Evolutionary conservation across 2,113 vertebrate species (phyloP).

Genomic region (Mastomys coucha): DNA sequence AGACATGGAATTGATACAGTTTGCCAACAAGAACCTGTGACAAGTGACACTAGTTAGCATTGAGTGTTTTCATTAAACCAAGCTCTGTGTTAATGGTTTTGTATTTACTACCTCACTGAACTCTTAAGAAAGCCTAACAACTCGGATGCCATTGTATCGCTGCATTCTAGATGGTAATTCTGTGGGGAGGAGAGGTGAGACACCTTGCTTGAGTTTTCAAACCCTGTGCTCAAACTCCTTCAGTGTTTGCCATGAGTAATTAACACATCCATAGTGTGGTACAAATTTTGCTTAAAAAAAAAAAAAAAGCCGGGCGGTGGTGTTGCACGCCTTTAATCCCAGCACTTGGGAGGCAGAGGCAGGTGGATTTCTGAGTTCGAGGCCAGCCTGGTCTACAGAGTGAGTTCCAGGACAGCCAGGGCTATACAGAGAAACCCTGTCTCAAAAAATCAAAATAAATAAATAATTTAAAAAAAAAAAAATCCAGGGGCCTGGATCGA

Average conservation of each 20-base stretch:
- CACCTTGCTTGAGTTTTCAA: not conserved
- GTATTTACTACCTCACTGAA: not conserved
- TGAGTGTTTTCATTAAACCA: conserved; percentile 16
- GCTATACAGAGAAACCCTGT: too few species aligned
- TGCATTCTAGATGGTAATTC: not conserved
- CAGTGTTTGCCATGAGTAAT: not conserved
- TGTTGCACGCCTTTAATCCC: too few species aligned
- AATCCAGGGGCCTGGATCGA: not conserved
- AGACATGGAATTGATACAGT: not conserved
- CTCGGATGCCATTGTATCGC: not conserved
- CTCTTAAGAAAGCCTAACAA: conserved; percentile 27
- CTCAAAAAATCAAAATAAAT: too few species aligned
- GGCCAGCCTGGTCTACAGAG: too few species aligned
- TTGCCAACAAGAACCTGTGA: not conserved
- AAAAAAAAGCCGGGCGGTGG: too few species aligned
- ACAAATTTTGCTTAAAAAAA: not conserved
- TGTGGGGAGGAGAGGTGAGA: conserved; percentile 13
- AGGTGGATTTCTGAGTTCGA: too few species aligned
- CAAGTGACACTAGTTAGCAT: not conserved
- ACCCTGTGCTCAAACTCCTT: not conserved
- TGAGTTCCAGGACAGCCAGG: too few species aligned
- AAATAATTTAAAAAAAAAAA: not conserved
- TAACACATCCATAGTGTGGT: conserved; percentile 26
- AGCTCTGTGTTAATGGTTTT: not conserved
- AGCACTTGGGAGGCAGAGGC: too few species aligned